Base-by-base conservation (phyloP, 2,113 vertebrate species). In the Sebastes schlegelii region DNA sequence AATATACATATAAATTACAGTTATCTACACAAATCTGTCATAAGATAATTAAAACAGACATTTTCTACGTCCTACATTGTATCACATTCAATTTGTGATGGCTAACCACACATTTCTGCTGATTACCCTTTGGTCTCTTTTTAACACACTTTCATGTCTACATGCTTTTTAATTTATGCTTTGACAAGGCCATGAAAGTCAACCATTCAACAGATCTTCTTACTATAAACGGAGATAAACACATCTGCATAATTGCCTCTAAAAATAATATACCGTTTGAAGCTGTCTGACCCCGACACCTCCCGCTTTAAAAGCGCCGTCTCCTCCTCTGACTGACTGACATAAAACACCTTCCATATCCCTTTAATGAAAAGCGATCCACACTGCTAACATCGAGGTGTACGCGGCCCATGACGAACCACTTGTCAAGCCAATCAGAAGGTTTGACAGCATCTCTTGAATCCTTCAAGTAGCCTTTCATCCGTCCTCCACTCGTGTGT, bases 201-300 rank as follows among this genome's bases (percentile, higher is more conserved):
- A 74, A 66, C 49, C 7, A 63, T 54, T 74, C 9, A 68, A 80
- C 71, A 74, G 67, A 69, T 84, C 72, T 13, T 0, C 75, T 17
- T 43, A 57, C 77, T 85, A 84, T 84, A 83, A 90, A 88, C 6
- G 14, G 74, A 82, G 77, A 88, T 67, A 86, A 89, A 89, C 84
- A 80, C 8, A 73, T 87, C 64, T 69, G 72, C 57, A 75, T 80
- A 81, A 83, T 81, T 89, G 67, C 64, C 67, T 90, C 87, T 87
- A 88, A 91, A 90, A 86, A 93, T 93, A 91, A 84, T 88, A 74
- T 55, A 14, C 55, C 7, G 16, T 78, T 73, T 78, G 77, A 90
- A 85, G 81, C 61, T 1, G 55, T 62, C 58, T 71, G 80, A 88
- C 76, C 82, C 23, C 8, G 40, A 83, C 34, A 51, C 16, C 58